phyloP scores from a whole-genome alignment of 2,888 invertebrate species.

The Hecatera dysodea region DNA sequence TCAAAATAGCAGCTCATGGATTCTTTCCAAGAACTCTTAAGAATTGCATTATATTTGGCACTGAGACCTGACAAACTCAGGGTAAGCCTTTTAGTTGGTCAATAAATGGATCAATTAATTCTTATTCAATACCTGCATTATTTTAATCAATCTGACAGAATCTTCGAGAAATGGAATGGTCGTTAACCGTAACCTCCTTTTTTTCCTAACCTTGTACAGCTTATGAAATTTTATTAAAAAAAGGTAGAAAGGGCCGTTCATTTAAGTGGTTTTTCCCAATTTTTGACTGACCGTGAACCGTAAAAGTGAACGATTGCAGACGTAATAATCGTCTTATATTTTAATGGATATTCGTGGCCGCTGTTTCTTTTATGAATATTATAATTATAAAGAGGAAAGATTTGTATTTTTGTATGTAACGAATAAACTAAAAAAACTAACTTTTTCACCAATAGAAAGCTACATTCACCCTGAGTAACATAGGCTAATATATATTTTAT shows the following conservation, averaged over 20 bases:
- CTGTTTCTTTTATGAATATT: too few relatives aligned
- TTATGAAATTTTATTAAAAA: conserved; percentile 13
- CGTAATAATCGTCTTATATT: too few relatives aligned
- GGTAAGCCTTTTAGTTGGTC: background rate
- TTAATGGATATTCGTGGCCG: too few relatives aligned
- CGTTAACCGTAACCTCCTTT: conserved; percentile 10
- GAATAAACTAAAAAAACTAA: too few relatives aligned
- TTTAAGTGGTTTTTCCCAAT: background rate
- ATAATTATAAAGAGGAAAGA: too few relatives aligned
- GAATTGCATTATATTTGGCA: background rate
- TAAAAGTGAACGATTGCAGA: background rate
- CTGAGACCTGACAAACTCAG: background rate
- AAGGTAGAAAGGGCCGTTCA: conserved; percentile 1
- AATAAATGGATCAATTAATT: background rate
- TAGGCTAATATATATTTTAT: too few relatives aligned
- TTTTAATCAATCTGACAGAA: background rate
- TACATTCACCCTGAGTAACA: too few relatives aligned
- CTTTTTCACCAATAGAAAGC: too few relatives aligned
- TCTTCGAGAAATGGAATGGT: conserved; percentile 1
- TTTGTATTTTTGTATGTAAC: too few relatives aligned
- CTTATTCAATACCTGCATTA: background rate
- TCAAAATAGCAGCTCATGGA: too few relatives aligned
- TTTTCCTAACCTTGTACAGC: conserved; percentile 4
- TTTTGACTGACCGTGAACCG: conserved; percentile 1
- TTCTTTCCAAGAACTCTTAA: too few relatives aligned